phyloP scores from a whole-genome alignment of 2,113 vertebrate species.

The Rhinolophus ferrumequinum region DNA sequence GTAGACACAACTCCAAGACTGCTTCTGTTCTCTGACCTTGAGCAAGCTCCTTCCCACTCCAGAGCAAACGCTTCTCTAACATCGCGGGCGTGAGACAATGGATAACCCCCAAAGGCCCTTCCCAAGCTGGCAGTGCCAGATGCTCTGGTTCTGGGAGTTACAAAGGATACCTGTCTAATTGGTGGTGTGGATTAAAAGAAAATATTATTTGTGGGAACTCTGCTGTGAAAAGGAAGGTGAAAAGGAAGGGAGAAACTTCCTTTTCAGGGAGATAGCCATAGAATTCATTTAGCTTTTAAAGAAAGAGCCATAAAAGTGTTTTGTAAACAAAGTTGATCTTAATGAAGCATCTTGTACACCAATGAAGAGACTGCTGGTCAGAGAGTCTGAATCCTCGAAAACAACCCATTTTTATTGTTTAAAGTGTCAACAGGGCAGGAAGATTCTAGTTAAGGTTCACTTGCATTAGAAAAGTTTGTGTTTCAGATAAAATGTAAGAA shows the following conservation, averaged over 20 bases:
- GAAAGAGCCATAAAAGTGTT: background rate
- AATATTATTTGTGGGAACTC: background rate
- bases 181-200: background rate
- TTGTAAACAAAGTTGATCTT: background rate
- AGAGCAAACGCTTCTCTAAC: background rate
- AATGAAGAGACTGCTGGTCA: background rate
- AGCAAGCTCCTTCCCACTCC: background rate
- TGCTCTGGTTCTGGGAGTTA: background rate
- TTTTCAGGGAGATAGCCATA: background rate
- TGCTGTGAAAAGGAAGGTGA: background rate
- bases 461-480: background rate
- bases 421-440: background rate
- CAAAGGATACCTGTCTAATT: background rate
- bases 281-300: background rate
- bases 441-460: background rate
- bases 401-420: background rate
- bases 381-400: background rate
- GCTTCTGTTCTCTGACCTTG: background rate
- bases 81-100: too few species aligned
- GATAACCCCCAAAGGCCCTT: background rate
- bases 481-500: background rate
- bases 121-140: accelerated
- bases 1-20: background rate
- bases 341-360: background rate
- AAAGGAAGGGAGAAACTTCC: background rate